A percentile compares a stretch with the other conserved stretches of the same genome.
phyloP scores from a whole-genome alignment of 37 sponge, comb jelly and placozoan species.

The Crambe crambe region DNA sequence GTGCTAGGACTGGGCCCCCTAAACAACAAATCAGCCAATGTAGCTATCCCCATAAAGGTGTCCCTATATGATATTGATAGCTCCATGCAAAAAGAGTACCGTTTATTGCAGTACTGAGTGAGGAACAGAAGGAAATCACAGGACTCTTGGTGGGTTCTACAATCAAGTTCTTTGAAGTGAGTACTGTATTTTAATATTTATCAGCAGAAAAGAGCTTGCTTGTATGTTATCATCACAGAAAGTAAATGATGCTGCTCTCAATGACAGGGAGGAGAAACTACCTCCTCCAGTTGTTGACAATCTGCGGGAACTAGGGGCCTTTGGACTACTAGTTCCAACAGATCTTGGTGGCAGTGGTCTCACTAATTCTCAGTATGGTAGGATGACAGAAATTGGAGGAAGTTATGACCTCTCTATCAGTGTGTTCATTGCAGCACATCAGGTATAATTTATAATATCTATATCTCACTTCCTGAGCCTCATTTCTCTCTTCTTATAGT shows the following conservation, averaged over 20 bases:
- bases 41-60: too few relatives aligned
- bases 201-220: too few relatives aligned
- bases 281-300: constrained; percentile 89
- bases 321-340: constrained; percentile 93
- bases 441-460: constrained; percentile 41
- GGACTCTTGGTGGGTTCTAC: constrained; percentile 87
- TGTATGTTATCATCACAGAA: too few relatives aligned
- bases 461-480: neutral
- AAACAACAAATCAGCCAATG: too few relatives aligned
- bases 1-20: too few relatives aligned
- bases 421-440: constrained; percentile 87
- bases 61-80: too few relatives aligned
- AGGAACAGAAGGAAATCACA: constrained; percentile 85
- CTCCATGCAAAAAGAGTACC: too few relatives aligned
- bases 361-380: constrained; percentile 97
- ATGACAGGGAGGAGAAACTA: constrained; percentile 86
- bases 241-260: constrained; percentile 91
- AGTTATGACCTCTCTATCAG: constrained; percentile 90
- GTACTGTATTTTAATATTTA: too few relatives aligned
- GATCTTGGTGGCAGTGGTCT: constrained; percentile 90
- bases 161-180: constrained; percentile 87
- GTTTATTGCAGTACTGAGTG: constrained; percentile 82
- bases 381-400: constrained; percentile 91
- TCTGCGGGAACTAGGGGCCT: constrained; percentile 88
- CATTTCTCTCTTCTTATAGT: constrained; percentile 52